Conservation (phyloP, 1,140 invertebrate genomes). For the Asbolus verrucosus region DNA sequence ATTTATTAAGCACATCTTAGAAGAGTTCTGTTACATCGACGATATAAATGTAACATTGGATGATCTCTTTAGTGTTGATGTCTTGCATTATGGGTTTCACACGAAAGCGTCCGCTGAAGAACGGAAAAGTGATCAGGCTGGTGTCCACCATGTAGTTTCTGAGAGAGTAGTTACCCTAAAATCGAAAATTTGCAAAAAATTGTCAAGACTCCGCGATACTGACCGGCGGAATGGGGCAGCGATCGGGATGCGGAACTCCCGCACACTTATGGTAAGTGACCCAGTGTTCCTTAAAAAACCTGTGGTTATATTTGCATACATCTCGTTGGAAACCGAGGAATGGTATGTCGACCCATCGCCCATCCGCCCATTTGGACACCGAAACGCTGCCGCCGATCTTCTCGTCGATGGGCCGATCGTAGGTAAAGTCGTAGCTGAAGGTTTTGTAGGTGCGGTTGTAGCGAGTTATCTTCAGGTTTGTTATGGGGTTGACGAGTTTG, state of each 20-base stretch:
- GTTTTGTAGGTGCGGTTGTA: slow-evolving; percentile 27
- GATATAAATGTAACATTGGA: too few relatives aligned
- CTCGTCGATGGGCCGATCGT: slow-evolving; percentile 40
- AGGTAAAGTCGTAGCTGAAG: slow-evolving; percentile 36
- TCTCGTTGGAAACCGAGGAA: slow-evolving; percentile 42
- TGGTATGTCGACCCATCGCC: slow-evolving; percentile 37
- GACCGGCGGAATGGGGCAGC: slow-evolving; percentile 48
- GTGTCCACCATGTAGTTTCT: too few relatives aligned
- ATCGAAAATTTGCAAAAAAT: too few relatives aligned
- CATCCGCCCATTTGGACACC: slow-evolving; percentile 40
- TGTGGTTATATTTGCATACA: slow-evolving; percentile 15
- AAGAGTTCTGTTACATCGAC: too few relatives aligned
- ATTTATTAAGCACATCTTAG: too few relatives aligned
- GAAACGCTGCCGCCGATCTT: slow-evolving; percentile 36
- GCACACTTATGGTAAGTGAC: neutral
- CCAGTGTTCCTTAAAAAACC: slow-evolving; percentile 23
- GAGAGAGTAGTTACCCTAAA: too few relatives aligned
- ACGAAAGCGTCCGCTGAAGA: too few relatives aligned
- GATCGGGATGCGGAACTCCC: slow-evolving; percentile 42
- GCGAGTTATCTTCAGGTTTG: slow-evolving; percentile 34
- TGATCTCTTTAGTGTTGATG: too few relatives aligned
- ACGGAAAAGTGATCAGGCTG: too few relatives aligned
- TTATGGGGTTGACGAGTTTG: slow-evolving; percentile 31
- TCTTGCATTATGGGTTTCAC: too few relatives aligned
- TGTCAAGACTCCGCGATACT: neutral